phyloP scores from a whole-genome alignment of 1,140 invertebrate species.

The Bactericera cockerelli region DNA sequence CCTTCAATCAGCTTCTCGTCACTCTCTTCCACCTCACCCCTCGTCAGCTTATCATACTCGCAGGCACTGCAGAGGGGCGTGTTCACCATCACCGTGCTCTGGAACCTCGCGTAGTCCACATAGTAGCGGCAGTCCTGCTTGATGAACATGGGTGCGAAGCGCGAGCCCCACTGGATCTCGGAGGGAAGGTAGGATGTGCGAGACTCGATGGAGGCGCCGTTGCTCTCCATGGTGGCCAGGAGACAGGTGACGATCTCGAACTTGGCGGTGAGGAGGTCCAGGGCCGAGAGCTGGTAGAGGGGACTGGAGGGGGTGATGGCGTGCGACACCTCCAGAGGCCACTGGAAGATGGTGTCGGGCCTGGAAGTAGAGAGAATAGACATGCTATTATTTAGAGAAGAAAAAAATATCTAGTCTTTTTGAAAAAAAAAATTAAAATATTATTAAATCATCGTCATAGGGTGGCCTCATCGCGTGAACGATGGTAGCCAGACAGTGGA shows the following conservation, averaged over 20 bases:
- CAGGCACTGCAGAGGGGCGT: slow-evolving; percentile 79
- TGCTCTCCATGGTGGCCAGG: slow-evolving; percentile 62
- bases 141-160: slow-evolving; percentile 59
- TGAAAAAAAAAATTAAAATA: no score
- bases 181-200: slow-evolving; percentile 64
- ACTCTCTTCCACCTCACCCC: no score
- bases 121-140: slow-evolving; percentile 52
- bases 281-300: slow-evolving; percentile 38
- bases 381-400: no score
- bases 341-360: slow-evolving; percentile 37
- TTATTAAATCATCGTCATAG: no score
- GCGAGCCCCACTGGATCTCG: slow-evolving; percentile 74
- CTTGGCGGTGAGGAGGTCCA: slow-evolving; percentile 41
- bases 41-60: slow-evolving; percentile 29
- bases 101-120: slow-evolving; percentile 86
- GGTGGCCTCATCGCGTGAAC: no score
- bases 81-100: slow-evolving; percentile 74
- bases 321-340: slow-evolving; percentile 41
- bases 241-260: slow-evolving; percentile 79
- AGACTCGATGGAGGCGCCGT: slow-evolving; percentile 53
- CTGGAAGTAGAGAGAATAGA: slow-evolving; percentile 21
- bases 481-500: no score
- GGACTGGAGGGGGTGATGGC: slow-evolving; percentile 35
- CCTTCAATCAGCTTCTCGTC: no score
- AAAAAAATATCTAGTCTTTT: no score